Evolutionary conservation across 1,140 invertebrate species (phyloP).

Genomic region (Glossosoma conforme): DNA sequence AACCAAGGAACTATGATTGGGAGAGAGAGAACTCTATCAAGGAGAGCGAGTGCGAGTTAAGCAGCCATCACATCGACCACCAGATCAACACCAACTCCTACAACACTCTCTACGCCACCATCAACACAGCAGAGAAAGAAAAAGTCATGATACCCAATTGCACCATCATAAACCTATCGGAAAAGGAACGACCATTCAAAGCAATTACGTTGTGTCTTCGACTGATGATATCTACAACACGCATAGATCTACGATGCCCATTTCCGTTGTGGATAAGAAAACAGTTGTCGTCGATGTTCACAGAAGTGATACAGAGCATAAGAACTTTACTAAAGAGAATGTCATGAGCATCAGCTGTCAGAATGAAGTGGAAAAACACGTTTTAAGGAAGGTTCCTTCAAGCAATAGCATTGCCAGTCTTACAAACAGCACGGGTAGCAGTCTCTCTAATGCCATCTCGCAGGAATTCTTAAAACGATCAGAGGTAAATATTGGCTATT

Average conservation of each 20-base stretch:
- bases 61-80: slow-evolving; percentile 8
- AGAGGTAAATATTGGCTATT: slow-evolving; percentile 45
- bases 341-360: slow-evolving; percentile 26
- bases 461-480: slow-evolving; percentile 60
- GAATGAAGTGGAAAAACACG: slow-evolving; percentile 6
- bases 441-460: slow-evolving; percentile 54
- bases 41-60: slow-evolving; percentile 22
- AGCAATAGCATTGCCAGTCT: slow-evolving; percentile 18
- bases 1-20: slow-evolving; percentile 26
- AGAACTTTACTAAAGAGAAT: slow-evolving; percentile 13
- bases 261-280: slow-evolving; percentile 47
- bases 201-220: slow-evolving; percentile 47
- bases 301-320: slow-evolving; percentile 36
- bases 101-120: slow-evolving; percentile 19
- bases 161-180: slow-evolving; percentile 63
- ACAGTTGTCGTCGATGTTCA: slow-evolving; percentile 61
- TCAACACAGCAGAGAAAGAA: slow-evolving; percentile 13
- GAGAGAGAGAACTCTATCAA: slow-evolving; percentile 25
- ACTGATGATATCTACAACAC: slow-evolving; percentile 10
- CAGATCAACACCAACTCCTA: slow-evolving; percentile 8
- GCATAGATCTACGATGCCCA: slow-evolving; percentile 4
- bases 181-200: slow-evolving; percentile 63
- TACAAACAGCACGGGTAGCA: slow-evolving; percentile 30
- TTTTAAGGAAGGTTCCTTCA: slow-evolving; percentile 23
- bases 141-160: slow-evolving; percentile 43